Percentiles rank a stretch among this genome's conserved stretches.
These are phyloP conservation scores for Tenebrosternarchus preto DNA, from an alignment of 2,113 vertebrate genomes.

Conservation along the genomic window DNA sequence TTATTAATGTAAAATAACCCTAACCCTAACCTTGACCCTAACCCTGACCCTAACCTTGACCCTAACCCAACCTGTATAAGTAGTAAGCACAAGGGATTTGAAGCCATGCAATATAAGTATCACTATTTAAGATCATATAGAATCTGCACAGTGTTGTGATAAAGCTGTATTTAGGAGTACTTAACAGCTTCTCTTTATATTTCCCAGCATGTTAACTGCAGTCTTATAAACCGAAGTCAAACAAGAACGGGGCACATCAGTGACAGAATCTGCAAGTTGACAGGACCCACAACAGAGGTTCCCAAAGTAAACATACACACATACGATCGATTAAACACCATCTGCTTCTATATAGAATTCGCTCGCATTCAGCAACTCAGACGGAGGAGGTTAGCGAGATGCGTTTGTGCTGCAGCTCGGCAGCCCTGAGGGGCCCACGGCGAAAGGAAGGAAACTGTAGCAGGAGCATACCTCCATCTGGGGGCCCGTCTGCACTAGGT, in stretches of 20 bases:
- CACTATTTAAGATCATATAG: neutral
- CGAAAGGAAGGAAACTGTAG: no score
- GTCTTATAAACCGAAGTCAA: constrained; percentile 24
- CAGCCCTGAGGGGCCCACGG: no score
- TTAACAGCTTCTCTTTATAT: constrained; percentile 12
- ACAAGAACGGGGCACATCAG: constrained; percentile 4
- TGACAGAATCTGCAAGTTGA: constrained; percentile 9
- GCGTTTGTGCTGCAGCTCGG: neutral
- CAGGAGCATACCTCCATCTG: no score
- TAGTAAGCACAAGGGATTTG: neutral
- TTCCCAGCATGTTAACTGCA: neutral
- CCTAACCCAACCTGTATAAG: constrained; percentile 2
- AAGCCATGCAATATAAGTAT: neutral
- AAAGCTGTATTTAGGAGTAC: neutral
- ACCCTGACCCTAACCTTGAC: no score
- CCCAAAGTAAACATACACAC: constrained; percentile 11
- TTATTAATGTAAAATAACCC: constrained; percentile 2
- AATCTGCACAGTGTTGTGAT: neutral
- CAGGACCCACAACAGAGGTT: neutral
- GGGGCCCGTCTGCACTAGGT: no score
- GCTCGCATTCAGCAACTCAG: neutral
- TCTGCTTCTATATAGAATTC: constrained; percentile 37
- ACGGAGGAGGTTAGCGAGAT: neutral
- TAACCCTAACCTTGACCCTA: no score
- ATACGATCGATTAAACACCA: constrained; percentile 24